phyloP scores from a whole-genome alignment of 92 coral and sea anemone species.

The Chrysogorgia sp. region DNA sequence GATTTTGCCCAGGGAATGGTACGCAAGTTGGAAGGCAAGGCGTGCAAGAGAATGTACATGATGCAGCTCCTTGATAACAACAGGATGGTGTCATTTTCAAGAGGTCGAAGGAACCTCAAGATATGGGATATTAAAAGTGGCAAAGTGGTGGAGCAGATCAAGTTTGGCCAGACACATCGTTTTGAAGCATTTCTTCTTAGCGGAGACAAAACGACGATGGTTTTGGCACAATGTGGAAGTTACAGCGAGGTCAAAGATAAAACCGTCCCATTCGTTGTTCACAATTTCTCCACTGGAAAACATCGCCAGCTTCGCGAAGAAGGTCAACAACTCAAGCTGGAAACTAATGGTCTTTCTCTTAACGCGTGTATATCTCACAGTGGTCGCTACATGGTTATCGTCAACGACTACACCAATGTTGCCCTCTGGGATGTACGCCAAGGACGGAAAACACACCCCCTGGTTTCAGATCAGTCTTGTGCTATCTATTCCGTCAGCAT shows the following conservation, averaged over 20 bases:
- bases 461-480: slow-evolving; percentile 47
- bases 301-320: slow-evolving; percentile 38
- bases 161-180: slow-evolving; percentile 72
- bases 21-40: slow-evolving; percentile 75
- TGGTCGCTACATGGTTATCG: slow-evolving; percentile 70
- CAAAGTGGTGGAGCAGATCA: slow-evolving; percentile 71
- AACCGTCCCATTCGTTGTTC: slow-evolving; percentile 34
- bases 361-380: slow-evolving; percentile 57
- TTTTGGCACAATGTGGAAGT: slow-evolving; percentile 22
- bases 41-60: slow-evolving; percentile 93
- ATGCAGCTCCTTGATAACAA: slow-evolving; percentile 78
- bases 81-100: slow-evolving; percentile 80
- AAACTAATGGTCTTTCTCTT: slow-evolving; percentile 18
- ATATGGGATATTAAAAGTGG: slow-evolving; percentile 87
- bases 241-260: slow-evolving; percentile 35
- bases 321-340: slow-evolving; percentile 34
- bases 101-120: slow-evolving; percentile 84
- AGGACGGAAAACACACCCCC: slow-evolving; percentile 53
- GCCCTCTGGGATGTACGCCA: slow-evolving; percentile 68
- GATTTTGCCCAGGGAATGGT: slow-evolving; percentile 82
- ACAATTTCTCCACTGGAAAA: slow-evolving; percentile 34
- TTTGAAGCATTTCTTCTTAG: slow-evolving; percentile 86
- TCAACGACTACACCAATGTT: slow-evolving; percentile 55
- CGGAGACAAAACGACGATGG: slow-evolving; percentile 58
- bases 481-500: slow-evolving; percentile 61